Evolutionary conservation across 2,113 vertebrate species (phyloP), one percentile per base, ranked within the genome.

Genomic region (Mesitornis unicolor): DNA sequence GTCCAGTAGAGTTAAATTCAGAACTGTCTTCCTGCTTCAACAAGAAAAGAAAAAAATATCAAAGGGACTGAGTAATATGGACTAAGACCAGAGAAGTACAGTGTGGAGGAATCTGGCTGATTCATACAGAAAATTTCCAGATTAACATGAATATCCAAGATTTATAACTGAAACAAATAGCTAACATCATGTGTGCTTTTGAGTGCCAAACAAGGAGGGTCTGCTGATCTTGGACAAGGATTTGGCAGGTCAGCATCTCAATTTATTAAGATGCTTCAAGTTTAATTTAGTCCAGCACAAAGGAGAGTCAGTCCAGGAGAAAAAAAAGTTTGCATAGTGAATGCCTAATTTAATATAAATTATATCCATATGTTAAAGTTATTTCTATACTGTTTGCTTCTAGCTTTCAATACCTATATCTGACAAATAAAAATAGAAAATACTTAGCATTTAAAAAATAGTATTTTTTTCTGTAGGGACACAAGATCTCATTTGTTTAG

Each of bases 361-460:
- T 51, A 61, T 53, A 56, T 40, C 51, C 59, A 60, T 53, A 71
- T 85, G 70, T 57, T 82, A 8, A 50, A 70, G 48, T 76, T 90
- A 80, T 57, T 87, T 89, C 63, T 83, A 50, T 83, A 90, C 59
- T 82, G 20, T 69, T 93, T 82, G 78, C 57, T 83, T 91, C 61
- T 75, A 48, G 43, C 67, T 91, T 89, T 70, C 67, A 77, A 47
- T 47, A 76, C 17, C 75, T 77, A 53, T 24, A 57, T 60, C 24
- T 87, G 75, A 78, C 24, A 60, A 93, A 96, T 91, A 93, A 96
- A 94, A 71, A 14, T 6, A 80, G 57, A 65, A 82, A 73, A 5
- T 6, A 48, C 15, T 38, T 61, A 38, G 21, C 21, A 45, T 82
- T 85, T 84, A 40, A 25, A 87, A 57, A 83, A 69, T 31, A 29